These are phyloP conservation scores for Cosmia trapezina DNA, from an alignment of 2,888 invertebrate species.

Conservation along the genomic window DNA sequence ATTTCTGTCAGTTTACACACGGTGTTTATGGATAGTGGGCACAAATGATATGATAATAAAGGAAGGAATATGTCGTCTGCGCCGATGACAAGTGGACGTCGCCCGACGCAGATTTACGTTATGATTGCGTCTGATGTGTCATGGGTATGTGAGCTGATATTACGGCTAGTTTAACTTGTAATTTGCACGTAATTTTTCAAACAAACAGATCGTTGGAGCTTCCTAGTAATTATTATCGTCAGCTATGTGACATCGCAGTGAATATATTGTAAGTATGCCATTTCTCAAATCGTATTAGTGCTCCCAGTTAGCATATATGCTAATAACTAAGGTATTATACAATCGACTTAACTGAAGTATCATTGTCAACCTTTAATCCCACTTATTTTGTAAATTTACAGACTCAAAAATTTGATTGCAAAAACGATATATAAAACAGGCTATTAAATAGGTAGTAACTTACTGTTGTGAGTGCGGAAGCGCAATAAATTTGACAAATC, in stretches of 20 bases:
- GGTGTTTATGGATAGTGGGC: slow-evolving; percentile 53
- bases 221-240: neutral
- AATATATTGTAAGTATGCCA: neutral
- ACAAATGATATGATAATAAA: slow-evolving; percentile 71
- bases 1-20: slow-evolving; percentile 48
- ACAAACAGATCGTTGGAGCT: slow-evolving; percentile 5
- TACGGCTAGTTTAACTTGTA: slow-evolving; percentile 43
- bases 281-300: neutral
- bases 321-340: neutral
- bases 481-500: slow-evolving; percentile 77
- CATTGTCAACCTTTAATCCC: neutral
- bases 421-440: slow-evolving; percentile 64
- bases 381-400: slow-evolving; percentile 22
- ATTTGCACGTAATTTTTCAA: slow-evolving; percentile 34
- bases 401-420: slow-evolving; percentile 61
- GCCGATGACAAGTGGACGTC: slow-evolving; percentile 70
- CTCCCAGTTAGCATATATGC: neutral
- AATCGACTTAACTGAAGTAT: neutral
- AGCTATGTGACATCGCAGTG: neutral
- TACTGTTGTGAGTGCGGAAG: slow-evolving; percentile 68
- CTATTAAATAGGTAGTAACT: slow-evolving; percentile 73
- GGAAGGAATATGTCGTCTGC: slow-evolving; percentile 68
- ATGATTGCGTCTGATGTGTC: slow-evolving; percentile 58
- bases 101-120: slow-evolving; percentile 58
- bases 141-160: slow-evolving; percentile 37